Evolutionary conservation across 1,140 invertebrate species (phyloP), one percentile per base, ranked within the genome.

Genomic region (Leptopilina boulardi): DNA sequence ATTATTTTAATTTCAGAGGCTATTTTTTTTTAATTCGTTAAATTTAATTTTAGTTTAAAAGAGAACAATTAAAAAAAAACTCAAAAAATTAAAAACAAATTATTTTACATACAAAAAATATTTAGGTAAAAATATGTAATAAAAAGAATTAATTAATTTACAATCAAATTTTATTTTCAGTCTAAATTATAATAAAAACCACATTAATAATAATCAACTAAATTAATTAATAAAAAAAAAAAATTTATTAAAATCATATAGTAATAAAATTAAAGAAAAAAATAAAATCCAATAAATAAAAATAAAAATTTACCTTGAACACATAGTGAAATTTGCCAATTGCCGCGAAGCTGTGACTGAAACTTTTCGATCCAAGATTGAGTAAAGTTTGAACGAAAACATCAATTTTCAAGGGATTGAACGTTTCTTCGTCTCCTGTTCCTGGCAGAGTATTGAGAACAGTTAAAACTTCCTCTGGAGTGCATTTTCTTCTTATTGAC

Each of bases 301-400:
- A 59, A 72, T 47, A 59, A 72, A 70, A 72, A 72, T 70, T 84
- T 91, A 96, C 95, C 91, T 98, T 98, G 83, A 99, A 96, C 1
- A 99, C 96, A 85, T 96, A 94, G 90, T 98, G 96, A 88, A 98
- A 99, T 92, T 99, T 99, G 19, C 97, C 97, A 83, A 99, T 97
- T 44, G 98, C 98, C 15, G 98, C 97, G 91, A 99, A 99, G 83
- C 97, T 97, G 88, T 99, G 99, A 80, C 98, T 99, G 86, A 99
- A 98, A 85, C 98, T 99, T 91, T 99, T 99, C 2, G 96, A 96
- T 21, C 98, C 98, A 51, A 99, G 91, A 87, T 98, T 96, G 0
- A 99, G 92, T 74, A 99, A 90, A 0, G 97, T 98, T 84, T 99
- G 97, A 6, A 98, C 96, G 90, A 99, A 99, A 0, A 99, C 96